Base-by-base conservation (phyloP, 2,888 invertebrate genomes). In the Tetranychus piercei region DNA sequence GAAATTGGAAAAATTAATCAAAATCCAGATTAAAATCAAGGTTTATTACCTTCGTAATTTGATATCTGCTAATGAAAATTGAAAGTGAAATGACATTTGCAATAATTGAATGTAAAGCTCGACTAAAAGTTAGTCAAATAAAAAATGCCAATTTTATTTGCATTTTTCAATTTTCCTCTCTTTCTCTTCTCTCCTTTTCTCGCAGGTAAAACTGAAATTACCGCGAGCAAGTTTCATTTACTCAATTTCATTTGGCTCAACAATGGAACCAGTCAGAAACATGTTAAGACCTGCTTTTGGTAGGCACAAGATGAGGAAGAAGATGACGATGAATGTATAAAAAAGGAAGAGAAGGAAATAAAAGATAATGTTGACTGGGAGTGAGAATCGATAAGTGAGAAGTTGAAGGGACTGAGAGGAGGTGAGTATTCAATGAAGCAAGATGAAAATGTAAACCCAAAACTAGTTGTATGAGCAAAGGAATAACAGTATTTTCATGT, bases 131-230 rank as follows among this genome's bases (percentile, higher is more conserved):
- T 66, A 20, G 34, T 34, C 66, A 66, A 18, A 66, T 66, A 6
- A 20, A 7, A 66, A 66, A 8, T 66, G 18, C 7, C 66, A 34
- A 34, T 34, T 66, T 66, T 66, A 66, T 66, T 20, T 66, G 6
- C 20, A 18, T 66, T 20, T 66, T 20, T 66, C 66, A 20, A 18
- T 66, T 20, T 66, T 20, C 20, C 65, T 65, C 11, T 65, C 66
- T 11, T 20, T 66, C 66, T 66, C 66, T 66, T 20, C 66, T 66
- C 66, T 66, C 66, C n/a, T n/a, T 65, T n/a, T 65, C 65, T 65
- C 65, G 15, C n/a, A 20, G n/a, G 66, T 18, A 11, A 20, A 8
- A 66, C 8, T 66, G 66, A 66, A 20, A 20, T 20, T 20, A 11
- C 66, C 20, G 20, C 20, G 66, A 20, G 20, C 6, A 20, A 34